phyloP scores from a whole-genome alignment of 2,113 vertebrate genomes.

The Aphelocoma coerulescens region DNA sequence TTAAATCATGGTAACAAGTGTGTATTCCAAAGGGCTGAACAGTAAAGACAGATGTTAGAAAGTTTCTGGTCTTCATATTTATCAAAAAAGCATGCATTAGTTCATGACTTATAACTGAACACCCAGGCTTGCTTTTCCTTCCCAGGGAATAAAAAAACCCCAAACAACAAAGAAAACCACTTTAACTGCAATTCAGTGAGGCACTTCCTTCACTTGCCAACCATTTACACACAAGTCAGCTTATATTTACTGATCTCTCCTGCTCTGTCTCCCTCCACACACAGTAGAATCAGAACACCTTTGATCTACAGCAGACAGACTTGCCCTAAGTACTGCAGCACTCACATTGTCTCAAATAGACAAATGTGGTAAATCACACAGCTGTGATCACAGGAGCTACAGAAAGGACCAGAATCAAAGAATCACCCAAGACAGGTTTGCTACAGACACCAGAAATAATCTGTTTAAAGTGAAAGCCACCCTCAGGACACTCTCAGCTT shows the following conservation, averaged over 20 bases:
- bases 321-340: background rate
- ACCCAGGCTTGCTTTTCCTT: background rate
- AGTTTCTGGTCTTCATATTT: background rate
- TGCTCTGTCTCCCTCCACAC: background rate
- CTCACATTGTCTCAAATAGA: background rate
- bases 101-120: background rate
- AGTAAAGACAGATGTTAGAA: background rate
- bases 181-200: background rate
- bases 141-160: rapidly evolving
- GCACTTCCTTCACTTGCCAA: background rate
- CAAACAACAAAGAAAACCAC: background rate
- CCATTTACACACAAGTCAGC: background rate
- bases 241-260: background rate
- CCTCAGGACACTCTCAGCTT: background rate
- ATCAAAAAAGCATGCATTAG: background rate
- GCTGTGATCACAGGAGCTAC: background rate
- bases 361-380: background rate
- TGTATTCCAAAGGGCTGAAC: background rate
- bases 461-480: background rate
- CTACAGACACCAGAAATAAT: background rate
- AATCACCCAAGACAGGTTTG: background rate
- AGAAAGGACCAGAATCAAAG: background rate
- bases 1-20: background rate
- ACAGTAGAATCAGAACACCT: background rate
- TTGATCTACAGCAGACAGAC: background rate